phyloP scores from a whole-genome alignment of 2,113 vertebrate genomes.

The Arothron firmamentum region DNA sequence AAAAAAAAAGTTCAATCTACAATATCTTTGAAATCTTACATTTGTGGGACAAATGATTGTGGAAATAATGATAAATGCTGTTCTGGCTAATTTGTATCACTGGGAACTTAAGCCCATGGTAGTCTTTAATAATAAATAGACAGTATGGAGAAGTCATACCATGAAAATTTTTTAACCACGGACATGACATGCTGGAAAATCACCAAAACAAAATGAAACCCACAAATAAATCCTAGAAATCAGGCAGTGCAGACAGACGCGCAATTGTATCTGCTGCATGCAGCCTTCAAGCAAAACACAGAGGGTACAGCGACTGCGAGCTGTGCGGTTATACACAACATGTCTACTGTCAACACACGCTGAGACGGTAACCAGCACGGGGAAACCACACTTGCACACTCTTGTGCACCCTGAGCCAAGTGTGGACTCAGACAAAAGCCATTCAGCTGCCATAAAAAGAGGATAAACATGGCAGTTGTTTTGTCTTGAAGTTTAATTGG shows the following conservation, averaged over 20 bases:
- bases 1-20: not conserved
- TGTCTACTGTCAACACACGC: constrained; percentile 46
- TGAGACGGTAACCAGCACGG: constrained; percentile 29
- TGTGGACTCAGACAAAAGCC: constrained; percentile 49
- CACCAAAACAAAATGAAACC: not conserved
- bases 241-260: not conserved
- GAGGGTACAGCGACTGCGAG: constrained; percentile 7
- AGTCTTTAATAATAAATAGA: not conserved
- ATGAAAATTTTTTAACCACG: not conserved
- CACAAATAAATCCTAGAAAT: constrained; percentile 4
- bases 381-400: constrained; percentile 38
- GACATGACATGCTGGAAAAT: too few relatives aligned
- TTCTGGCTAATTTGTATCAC: not conserved
- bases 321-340: constrained; percentile 23
- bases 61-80: not conserved
- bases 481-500: constrained; percentile 52
- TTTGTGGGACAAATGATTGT: not conserved
- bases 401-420: constrained; percentile 12
- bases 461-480: constrained; percentile 33
- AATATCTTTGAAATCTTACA: not conserved
- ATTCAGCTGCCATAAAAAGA: constrained; percentile 40
- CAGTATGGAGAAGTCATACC: too few relatives aligned
- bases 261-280: not conserved
- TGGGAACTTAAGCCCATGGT: not conserved
- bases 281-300: not conserved